Percentiles rank a stretch among this genome's conserved stretches.
These are phyloP conservation scores for Pollachius pollachius DNA, from an alignment of 2,113 vertebrate genomes.

Conservation along the genomic window DNA sequence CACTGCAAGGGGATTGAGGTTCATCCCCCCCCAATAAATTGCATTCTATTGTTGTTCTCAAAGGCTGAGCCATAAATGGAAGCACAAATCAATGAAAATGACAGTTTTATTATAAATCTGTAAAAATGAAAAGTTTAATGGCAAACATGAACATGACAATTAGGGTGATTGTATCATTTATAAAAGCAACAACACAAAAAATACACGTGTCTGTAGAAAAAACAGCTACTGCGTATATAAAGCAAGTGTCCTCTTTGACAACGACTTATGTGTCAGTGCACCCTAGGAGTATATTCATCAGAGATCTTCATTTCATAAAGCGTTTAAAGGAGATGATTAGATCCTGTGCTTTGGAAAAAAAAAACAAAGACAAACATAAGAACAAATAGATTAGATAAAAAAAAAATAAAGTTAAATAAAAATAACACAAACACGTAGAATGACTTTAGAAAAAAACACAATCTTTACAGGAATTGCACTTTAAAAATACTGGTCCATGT, in stretches of 20 bases:
- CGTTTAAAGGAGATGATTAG: constrained; percentile 37
- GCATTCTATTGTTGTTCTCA: neutral
- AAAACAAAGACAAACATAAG: constrained; percentile 15
- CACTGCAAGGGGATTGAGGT: too few relatives aligned
- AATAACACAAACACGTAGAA: constrained; percentile 79
- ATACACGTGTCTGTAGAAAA: constrained; percentile 54
- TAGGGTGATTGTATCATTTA: constrained; percentile 61
- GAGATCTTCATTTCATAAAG: constrained; percentile 36
- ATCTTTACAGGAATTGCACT: constrained; percentile 75
- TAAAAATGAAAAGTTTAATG: constrained; percentile 73
- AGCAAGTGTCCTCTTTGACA: constrained; percentile 46
- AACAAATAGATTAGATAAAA: constrained; percentile 35
- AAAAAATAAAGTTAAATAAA: constrained; percentile 48
- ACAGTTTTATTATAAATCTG: constrained; percentile 70
- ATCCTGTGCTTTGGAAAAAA: constrained; percentile 55
- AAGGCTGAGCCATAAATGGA: too few relatives aligned
- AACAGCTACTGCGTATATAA: constrained; percentile 44
- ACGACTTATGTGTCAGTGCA: constrained; percentile 54
- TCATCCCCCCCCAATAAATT: too few relatives aligned
- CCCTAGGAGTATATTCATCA: constrained; percentile 33
- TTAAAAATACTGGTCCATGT: constrained; percentile 65
- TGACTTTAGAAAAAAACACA: constrained; percentile 83
- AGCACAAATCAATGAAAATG: constrained; percentile 10
- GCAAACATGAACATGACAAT: constrained; percentile 61
- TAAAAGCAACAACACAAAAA: constrained; percentile 65